Percentiles rank a stretch among this genome's conserved stretches.
Evolutionary conservation across 2,797 vertebrate species (phyloP).

Genomic region (Dermochelys coriacea): DNA sequence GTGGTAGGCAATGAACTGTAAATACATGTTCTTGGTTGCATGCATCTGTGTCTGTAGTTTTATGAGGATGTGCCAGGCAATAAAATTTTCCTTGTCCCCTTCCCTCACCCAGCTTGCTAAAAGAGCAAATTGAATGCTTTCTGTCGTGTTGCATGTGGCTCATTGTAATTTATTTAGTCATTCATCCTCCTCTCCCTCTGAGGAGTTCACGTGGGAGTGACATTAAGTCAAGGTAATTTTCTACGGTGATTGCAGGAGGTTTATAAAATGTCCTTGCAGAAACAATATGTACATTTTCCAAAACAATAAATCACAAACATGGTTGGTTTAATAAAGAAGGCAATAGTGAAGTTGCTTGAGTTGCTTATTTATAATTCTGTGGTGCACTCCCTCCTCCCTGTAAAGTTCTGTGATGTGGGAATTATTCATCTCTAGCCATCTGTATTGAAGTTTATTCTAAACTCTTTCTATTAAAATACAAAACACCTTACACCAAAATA

Average conservation of each 20-base stretch:
- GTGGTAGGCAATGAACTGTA: background rate
- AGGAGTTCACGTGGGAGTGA: constrained; percentile 63
- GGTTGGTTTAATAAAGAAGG: constrained; percentile 49
- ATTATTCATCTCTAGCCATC: background rate
- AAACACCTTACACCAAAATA: background rate
- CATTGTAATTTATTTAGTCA: constrained; percentile 69
- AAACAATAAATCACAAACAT: background rate
- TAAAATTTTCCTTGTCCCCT: background rate
- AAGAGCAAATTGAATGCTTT: constrained; percentile 70
- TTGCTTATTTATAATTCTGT: constrained; percentile 9
- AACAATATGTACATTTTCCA: constrained; percentile 37
- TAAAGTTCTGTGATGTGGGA: background rate
- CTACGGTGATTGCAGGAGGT: constrained; percentile 54
- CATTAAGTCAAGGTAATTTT: constrained; percentile 69
- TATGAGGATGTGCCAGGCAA: background rate
- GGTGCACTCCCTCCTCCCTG: background rate
- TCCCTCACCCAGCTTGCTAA: constrained; percentile 20
- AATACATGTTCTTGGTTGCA: background rate
- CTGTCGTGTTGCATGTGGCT: constrained; percentile 31
- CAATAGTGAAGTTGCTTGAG: background rate
- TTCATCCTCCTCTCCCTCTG: constrained; percentile 65
- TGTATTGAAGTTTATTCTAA: background rate
- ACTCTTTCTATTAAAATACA: background rate
- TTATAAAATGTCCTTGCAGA: constrained; percentile 68
- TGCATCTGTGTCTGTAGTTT: constrained; percentile 39